phyloP scores from a whole-genome alignment of 1,140 invertebrate genomes.

The Dermatophagoides farinae region DNA sequence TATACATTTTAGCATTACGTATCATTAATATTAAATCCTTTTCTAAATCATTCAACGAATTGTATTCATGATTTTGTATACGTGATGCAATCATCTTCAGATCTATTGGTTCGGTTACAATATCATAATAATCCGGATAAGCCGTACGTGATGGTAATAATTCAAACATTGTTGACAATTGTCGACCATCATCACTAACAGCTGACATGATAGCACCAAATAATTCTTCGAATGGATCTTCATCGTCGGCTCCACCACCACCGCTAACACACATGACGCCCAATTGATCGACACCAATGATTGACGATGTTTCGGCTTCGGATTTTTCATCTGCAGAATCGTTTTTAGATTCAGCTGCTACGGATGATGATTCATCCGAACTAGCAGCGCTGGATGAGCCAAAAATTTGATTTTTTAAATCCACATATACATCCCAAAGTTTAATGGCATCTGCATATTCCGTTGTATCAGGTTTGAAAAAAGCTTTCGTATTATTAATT shows the following conservation, averaged over 20 bases:
- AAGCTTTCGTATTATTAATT: slow-evolving; percentile 72
- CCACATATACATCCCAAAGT: slow-evolving; percentile 61
- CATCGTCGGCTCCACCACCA: neutral
- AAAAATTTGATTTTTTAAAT: slow-evolving; percentile 18
- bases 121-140: slow-evolving; percentile 90
- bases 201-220: slow-evolving; percentile 60
- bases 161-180: slow-evolving; percentile 62
- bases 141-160: slow-evolving; percentile 53
- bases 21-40: slow-evolving; percentile 74
- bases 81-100: slow-evolving; percentile 74
- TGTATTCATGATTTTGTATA: slow-evolving; percentile 62
- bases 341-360: too few relatives aligned
- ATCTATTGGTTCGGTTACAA: slow-evolving; percentile 88
- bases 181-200: slow-evolving; percentile 48
- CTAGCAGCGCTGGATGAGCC: neutral
- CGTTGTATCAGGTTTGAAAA: slow-evolving; percentile 52
- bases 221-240: slow-evolving; percentile 49
- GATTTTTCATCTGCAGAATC: neutral
- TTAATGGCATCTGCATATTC: slow-evolving; percentile 79
- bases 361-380: slow-evolving; percentile 6
- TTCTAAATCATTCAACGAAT: slow-evolving; percentile 56
- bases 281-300: neutral
- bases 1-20: slow-evolving; percentile 84
- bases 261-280: neutral
- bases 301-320: neutral